Evolutionary conservation across 2,888 invertebrate genomes (phyloP).

Genomic region (Amorpha juglandis): DNA sequence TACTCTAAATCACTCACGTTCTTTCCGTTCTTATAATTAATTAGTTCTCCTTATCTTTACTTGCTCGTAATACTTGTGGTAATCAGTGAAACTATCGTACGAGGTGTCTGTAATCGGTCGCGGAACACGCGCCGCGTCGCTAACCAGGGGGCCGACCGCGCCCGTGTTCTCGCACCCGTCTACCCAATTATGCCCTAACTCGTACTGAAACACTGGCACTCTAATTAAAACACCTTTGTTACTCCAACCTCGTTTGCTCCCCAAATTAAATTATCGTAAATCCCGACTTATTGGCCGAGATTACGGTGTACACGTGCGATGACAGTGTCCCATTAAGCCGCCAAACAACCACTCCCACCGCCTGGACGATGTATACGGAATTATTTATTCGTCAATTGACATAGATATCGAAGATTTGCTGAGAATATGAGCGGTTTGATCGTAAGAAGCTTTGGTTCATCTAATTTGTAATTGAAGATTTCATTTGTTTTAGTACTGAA

Average conservation of each 20-base stretch:
- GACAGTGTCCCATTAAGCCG: constrained; percentile 44
- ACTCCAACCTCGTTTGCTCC: constrained; percentile 39
- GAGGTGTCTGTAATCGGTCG: constrained; percentile 4
- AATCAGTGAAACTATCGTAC: not conserved
- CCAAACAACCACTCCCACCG: constrained; percentile 32
- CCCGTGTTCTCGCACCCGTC: constrained; percentile 25
- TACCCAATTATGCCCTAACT: constrained; percentile 41
- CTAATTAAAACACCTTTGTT: constrained; percentile 59
- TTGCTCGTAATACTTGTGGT: not conserved
- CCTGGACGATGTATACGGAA: constrained; percentile 40
- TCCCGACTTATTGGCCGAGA: constrained; percentile 46
- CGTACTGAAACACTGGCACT: constrained; percentile 42
- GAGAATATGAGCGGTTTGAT: no score
- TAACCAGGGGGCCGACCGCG: constrained; percentile 6
- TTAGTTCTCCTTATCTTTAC: not conserved
- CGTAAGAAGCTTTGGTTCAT: no score
- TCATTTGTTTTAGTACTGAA: no score
- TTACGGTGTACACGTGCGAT: constrained; percentile 43
- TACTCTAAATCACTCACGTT: no score
- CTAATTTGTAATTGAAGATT: no score
- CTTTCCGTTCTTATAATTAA: no score
- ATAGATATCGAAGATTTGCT: constrained; percentile 32
- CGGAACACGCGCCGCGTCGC: not conserved
- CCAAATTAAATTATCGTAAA: constrained; percentile 59
- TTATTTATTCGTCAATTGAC: constrained; percentile 47